These are phyloP conservation scores for Pherbina coryleti DNA, from an alignment of 2,888 invertebrate genomes.

Conservation along the genomic window DNA sequence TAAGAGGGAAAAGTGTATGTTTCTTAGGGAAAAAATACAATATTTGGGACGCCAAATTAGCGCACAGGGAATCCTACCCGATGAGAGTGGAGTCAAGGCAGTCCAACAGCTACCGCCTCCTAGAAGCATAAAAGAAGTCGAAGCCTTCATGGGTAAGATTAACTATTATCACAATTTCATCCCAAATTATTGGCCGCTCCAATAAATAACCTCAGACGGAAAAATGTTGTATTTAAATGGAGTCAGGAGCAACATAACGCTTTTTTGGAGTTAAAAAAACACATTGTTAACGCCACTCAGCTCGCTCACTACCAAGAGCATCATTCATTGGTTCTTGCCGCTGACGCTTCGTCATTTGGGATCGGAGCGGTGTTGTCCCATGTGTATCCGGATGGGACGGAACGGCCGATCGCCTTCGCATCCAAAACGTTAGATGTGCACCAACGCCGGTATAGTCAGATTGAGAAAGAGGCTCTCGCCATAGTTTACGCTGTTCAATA, in stretches of 20 bases:
- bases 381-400: too few relatives aligned
- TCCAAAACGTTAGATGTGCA: not conserved
- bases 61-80: not conserved
- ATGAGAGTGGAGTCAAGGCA: slow-evolving; percentile 53
- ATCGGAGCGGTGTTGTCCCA: too few relatives aligned
- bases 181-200: slow-evolving; percentile 36
- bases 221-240: slow-evolving; percentile 25
- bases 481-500: not conserved
- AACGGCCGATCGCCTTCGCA: not conserved
- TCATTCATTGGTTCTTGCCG: too few relatives aligned
- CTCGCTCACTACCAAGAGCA: too few relatives aligned
- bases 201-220: slow-evolving; percentile 23
- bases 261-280: not conserved
- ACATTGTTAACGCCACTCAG: too few relatives aligned
- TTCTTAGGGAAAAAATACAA: slow-evolving; percentile 46
- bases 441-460: slow-evolving; percentile 1
- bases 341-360: too few relatives aligned
- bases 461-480: not conserved
- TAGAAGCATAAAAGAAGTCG: slow-evolving; percentile 49
- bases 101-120: slow-evolving; percentile 49
- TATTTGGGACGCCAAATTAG: slow-evolving; percentile 51
- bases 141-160: slow-evolving; percentile 56
- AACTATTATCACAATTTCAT: slow-evolving; percentile 55
- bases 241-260: slow-evolving; percentile 15
- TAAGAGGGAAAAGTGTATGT: too few relatives aligned